Conservation (phyloP, 30 jellyfish, hydroid and myxozoan genomes). For the Aurelia sp. region DNA sequence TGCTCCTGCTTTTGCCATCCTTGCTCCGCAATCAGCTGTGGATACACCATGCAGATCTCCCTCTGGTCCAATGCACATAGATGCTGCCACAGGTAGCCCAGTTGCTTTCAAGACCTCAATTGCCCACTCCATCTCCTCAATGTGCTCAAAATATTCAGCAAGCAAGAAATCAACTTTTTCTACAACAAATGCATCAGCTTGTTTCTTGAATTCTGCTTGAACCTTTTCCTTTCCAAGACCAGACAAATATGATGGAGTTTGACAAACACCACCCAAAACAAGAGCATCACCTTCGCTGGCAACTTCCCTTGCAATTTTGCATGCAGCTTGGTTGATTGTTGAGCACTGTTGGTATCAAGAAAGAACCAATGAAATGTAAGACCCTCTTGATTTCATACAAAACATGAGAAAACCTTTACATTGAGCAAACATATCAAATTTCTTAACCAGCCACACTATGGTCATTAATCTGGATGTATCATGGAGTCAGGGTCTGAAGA, state of each 20-base stretch:
- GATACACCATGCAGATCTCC: slow-evolving; percentile 97
- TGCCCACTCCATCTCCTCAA: slow-evolving; percentile 99
- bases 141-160: slow-evolving; percentile 93
- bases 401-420: too few relatives aligned
- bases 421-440: too few relatives aligned
- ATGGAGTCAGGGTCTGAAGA: too few relatives aligned
- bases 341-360: slow-evolving; percentile 51
- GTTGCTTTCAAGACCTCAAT: slow-evolving; percentile 83
- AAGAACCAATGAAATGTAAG: too few relatives aligned
- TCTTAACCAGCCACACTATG: too few relatives aligned
- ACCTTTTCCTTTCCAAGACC: slow-evolving; percentile 89
- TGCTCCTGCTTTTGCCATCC: slow-evolving; percentile 99
- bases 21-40: slow-evolving; percentile 92
- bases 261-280: slow-evolving; percentile 91
- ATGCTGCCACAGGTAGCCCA: slow-evolving; percentile 82
- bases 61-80: slow-evolving; percentile 98
- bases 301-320: slow-evolving; percentile 86
- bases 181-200: slow-evolving; percentile 80
- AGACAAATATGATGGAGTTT: slow-evolving; percentile 85
- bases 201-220: slow-evolving; percentile 82
- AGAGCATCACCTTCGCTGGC: slow-evolving; percentile 97
- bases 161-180: slow-evolving; percentile 78
- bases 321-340: slow-evolving; percentile 90
- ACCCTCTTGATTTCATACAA: too few relatives aligned
- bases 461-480: too few relatives aligned